Evolutionary conservation across 2,888 invertebrate species (phyloP).

Genomic region (Selenia dentaria): DNA sequence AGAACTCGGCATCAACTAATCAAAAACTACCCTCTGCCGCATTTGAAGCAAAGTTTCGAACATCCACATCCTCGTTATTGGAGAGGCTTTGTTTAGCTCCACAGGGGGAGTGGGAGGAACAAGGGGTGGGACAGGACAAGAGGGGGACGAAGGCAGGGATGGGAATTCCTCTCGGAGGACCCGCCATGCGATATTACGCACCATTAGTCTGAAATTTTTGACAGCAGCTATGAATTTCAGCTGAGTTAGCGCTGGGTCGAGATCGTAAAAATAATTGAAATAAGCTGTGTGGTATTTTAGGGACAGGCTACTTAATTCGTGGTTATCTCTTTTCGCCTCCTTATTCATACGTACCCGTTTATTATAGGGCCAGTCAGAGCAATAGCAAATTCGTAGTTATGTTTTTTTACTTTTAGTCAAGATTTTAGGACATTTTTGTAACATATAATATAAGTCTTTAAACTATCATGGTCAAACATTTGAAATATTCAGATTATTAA

Average conservation of each 20-base stretch:
- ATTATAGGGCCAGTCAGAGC: too few relatives aligned
- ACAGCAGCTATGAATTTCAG: constrained; percentile 31
- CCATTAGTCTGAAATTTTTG: constrained; percentile 48
- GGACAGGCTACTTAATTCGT: too few relatives aligned
- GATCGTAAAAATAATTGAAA: neutral
- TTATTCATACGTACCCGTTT: too few relatives aligned
- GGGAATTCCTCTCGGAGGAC: constrained; percentile 38
- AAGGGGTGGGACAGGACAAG: constrained; percentile 13
- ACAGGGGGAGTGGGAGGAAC: constrained; percentile 17
- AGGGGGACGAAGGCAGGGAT: neutral
- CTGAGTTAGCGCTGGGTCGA: constrained; percentile 10
- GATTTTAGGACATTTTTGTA: too few relatives aligned
- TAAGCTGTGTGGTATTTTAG: neutral
- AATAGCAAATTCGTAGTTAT: too few relatives aligned
- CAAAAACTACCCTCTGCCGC: constrained; percentile 2
- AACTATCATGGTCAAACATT: too few relatives aligned
- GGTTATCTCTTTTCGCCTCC: too few relatives aligned
- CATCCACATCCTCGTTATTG: constrained; percentile 41
- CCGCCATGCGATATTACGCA: constrained; percentile 43
- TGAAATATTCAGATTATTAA: too few relatives aligned
- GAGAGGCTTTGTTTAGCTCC: constrained; percentile 45
- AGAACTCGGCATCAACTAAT: neutral
- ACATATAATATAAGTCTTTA: too few relatives aligned
- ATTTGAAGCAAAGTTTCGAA: constrained; percentile 32
- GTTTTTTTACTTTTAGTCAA: too few relatives aligned